Conservation (phyloP, 1,140 invertebrate species). For the Drosophila sproati region DNA sequence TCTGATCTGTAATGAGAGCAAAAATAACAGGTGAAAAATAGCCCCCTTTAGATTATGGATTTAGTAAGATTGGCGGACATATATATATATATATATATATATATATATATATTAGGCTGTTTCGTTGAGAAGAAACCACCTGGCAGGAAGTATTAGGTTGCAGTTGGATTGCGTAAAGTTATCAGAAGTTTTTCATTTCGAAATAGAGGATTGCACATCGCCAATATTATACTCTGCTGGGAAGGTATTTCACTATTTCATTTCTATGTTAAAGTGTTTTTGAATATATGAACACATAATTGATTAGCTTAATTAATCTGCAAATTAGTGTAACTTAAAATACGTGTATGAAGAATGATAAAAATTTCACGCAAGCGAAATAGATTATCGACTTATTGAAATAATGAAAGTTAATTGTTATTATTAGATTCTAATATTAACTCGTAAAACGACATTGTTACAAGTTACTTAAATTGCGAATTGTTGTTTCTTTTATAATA, state of each 20-base stretch:
- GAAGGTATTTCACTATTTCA: not conserved
- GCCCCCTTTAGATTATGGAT: too few species aligned
- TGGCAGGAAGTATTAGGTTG: too few species aligned
- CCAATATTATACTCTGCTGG: not conserved
- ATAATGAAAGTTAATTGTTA: conserved; percentile 62
- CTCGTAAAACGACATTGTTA: conserved; percentile 63
- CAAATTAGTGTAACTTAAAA: not conserved
- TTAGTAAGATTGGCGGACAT: too few species aligned
- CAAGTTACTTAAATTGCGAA: conserved; percentile 57
- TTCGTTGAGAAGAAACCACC: too few species aligned
- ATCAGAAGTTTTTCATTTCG: too few species aligned
- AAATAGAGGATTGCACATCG: too few species aligned
- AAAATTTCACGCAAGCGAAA: conserved; percentile 12
- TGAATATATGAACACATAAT: conserved; percentile 13
- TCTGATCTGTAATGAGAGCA: too few species aligned
- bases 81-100: too few species aligned
- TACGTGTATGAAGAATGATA: not conserved
- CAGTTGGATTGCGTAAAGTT: too few species aligned
- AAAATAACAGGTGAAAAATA: too few species aligned
- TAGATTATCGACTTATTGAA: conserved; percentile 12
- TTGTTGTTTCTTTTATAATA: conserved; percentile 65
- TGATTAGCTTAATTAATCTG: conserved; percentile 24
- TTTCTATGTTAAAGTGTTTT: conserved; percentile 8
- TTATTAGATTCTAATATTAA: conserved; percentile 56
- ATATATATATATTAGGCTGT: too few species aligned